These are phyloP conservation scores for Bemisia tabaci DNA, from an alignment of 1,140 invertebrate species.

Conservation along the genomic window DNA sequence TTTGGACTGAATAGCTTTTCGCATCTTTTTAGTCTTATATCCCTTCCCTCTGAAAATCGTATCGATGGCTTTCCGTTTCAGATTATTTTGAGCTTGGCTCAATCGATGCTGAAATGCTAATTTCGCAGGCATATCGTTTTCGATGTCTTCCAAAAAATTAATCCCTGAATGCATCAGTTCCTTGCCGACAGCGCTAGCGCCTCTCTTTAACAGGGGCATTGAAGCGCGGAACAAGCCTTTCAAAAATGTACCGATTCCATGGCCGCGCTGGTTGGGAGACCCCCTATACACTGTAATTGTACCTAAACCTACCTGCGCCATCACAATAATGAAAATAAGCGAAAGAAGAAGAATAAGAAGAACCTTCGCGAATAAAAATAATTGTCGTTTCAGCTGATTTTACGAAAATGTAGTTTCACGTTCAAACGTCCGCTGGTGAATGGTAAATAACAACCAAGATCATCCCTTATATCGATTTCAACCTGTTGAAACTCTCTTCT, in stretches of 20 bases:
- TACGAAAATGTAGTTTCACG: no score
- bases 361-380: no score
- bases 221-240: constrained; percentile 25
- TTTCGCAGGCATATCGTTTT: constrained; percentile 15
- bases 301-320: no score
- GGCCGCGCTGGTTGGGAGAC: not conserved
- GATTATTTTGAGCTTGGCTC: no score
- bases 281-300: no score
- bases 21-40: constrained; percentile 12
- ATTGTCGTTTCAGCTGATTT: no score
- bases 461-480: no score
- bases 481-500: no score
- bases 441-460: no score
- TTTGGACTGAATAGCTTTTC: not conserved
- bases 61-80: constrained; percentile 25
- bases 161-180: constrained; percentile 22
- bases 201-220: constrained; percentile 22
- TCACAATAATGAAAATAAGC: no score
- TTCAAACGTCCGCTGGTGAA: no score
- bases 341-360: no score
- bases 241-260: constrained; percentile 24
- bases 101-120: constrained; percentile 20
- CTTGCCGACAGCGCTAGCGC: constrained; percentile 22
- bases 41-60: constrained; percentile 18
- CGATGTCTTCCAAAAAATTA: constrained; percentile 20